Evolutionary conservation across 2,888 invertebrate species (phyloP).

Genomic region (Yponomeuta plumbellus): DNA sequence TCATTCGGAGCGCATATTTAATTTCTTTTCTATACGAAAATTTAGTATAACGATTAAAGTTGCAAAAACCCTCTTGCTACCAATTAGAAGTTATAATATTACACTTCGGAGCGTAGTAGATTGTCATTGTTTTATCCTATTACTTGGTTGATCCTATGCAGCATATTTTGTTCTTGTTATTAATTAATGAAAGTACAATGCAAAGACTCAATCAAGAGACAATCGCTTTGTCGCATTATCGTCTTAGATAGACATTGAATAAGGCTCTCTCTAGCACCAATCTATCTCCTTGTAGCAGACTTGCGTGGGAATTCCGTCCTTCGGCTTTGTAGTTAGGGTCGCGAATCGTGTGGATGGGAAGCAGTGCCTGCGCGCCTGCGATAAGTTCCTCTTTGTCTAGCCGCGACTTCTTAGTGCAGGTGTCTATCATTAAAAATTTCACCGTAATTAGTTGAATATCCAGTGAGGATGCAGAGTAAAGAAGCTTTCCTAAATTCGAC

Average conservation of each 20-base stretch:
- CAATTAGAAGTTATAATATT: not conserved
- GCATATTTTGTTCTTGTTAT: slow-evolving; percentile 4
- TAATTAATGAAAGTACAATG: slow-evolving; percentile 17
- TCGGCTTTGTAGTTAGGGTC: slow-evolving; percentile 35
- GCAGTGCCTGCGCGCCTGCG: slow-evolving; percentile 61
- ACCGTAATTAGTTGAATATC: slow-evolving; percentile 71
- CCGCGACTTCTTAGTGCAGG: slow-evolving; percentile 63
- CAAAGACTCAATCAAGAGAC: slow-evolving; percentile 39
- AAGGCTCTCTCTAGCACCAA: slow-evolving; percentile 47
- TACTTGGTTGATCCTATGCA: not conserved
- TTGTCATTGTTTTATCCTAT: not conserved
- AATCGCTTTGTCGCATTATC: slow-evolving; percentile 45
- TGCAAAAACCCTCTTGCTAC: slow-evolving; percentile 25
- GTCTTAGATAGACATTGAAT: slow-evolving; percentile 56
- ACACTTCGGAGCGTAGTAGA: not conserved
- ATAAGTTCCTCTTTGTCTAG: slow-evolving; percentile 73
- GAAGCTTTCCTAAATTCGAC: slow-evolving; percentile 69
- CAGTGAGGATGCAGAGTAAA: slow-evolving; percentile 65
- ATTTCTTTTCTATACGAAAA: slow-evolving; percentile 48
- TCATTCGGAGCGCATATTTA: slow-evolving; percentile 49
- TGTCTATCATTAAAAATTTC: slow-evolving; percentile 75
- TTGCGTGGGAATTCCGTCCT: not conserved
- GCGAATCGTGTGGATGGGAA: slow-evolving; percentile 38
- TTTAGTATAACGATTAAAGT: slow-evolving; percentile 46
- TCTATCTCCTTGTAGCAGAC: slow-evolving; percentile 31